Base-by-base conservation (phyloP, 2,113 vertebrate species). In the Larimichthys crocea region DNA sequence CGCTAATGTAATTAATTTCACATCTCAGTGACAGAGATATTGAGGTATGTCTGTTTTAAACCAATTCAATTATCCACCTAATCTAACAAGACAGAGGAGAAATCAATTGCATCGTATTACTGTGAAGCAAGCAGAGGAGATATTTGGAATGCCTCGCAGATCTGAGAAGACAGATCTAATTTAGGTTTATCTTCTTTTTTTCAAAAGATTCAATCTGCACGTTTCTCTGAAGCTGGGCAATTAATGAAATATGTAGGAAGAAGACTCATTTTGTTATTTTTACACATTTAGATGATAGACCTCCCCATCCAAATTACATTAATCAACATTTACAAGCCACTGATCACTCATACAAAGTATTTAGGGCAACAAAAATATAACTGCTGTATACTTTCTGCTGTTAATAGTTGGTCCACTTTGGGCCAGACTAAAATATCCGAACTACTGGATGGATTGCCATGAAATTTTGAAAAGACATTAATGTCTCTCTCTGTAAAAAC, bases 31-130 rank as follows among this genome's bases (percentile, higher is more conserved):
- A 82, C 70, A 89, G 50, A 67, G 52, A 88, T 76, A 88, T 88
- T 89, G 89, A 88, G 83, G 80, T 79, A 81, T 73, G 80, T 80
- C 69, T 85, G 59, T 88, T 94, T 78, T 86, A 83, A 91, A 86
- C 76, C 56, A 75, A 81, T 89, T 83, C 72, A 91, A 92, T 91
- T 87, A 92, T 88, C 71, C 70, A 53, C 31, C 85, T 81, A 50
- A 91, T 93, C 87, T 79, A 91, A 88, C 82, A 73, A 68, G 88
- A 90, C 82, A 69, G 68, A 64, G 50, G 55, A 83, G 44, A 79
- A 84, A 88, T 86, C 86, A 76, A 83, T 83, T 35, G 16, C 70
- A 75, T 14, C 12, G 42, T 78, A 59, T 75, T 64, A 71, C 74
- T 87, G 53, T 35, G 1, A 69, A 46, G 65, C 59, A 46, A 62